These are phyloP conservation scores for Chrysemys picta DNA, from an alignment of 2,113 vertebrate species.

Conservation along the genomic window DNA sequence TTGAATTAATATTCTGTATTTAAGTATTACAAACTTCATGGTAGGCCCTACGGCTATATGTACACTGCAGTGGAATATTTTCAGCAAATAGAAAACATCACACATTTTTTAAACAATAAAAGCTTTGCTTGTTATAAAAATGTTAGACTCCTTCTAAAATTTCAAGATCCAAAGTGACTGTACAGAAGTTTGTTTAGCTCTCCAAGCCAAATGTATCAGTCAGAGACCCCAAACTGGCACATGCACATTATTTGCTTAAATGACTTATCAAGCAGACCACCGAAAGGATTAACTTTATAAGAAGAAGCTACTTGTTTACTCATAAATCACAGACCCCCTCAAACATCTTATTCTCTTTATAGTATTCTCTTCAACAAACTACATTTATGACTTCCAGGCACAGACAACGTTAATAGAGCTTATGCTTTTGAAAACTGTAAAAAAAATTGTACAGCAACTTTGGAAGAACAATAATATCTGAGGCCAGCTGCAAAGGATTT, in stretches of 20 bases:
- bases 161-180: neutral
- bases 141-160: neutral
- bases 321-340: neutral
- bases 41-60: neutral
- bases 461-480: neutral
- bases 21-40: neutral
- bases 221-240: neutral
- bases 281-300: neutral
- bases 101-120: neutral
- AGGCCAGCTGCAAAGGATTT: slow-evolving; percentile 10
- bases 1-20: neutral
- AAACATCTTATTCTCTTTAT: slow-evolving; percentile 20
- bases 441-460: neutral
- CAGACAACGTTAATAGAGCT: neutral
- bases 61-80: neutral
- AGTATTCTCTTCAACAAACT: neutral
- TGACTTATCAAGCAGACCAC: neutral
- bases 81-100: neutral
- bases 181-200: neutral
- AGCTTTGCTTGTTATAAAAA: fast-evolving
- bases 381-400: neutral
- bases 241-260: neutral
- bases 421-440: neutral
- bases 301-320: slow-evolving; percentile 3
- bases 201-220: neutral